Base-by-base conservation (phyloP, 2,113 vertebrate species). In the Cathartes aura region DNA sequence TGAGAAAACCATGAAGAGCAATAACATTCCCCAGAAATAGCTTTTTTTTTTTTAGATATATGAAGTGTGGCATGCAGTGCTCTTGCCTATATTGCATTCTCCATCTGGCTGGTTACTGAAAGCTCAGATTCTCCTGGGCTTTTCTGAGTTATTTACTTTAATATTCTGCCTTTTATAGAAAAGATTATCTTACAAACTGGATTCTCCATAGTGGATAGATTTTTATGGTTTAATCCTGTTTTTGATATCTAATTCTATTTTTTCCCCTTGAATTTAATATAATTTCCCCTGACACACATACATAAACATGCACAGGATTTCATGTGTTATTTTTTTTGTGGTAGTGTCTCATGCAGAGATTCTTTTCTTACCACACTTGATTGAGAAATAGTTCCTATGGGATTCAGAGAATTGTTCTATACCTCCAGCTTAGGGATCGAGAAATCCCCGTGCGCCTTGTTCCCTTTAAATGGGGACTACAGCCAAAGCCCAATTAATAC, bases 91-190 rank as follows among this genome's bases (percentile, higher is more conserved):
- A 93, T 96, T 97, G 94, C 83, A 50, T 96, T 96, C 96, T 95
- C 95, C 96, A 97, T 97, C 96, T 98, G 95, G 82, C 82, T 96
- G 94, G 93, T 95, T 97, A 94, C 91, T 91, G 97, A 95, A 97
- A 93, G 74, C 93, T 94, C 60, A 82, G 67, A 90, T 93, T 89
- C 97, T 97, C 93, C 42, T 94, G 95, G 96, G 94, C 38, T 97
- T 97, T 95, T 97, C 95, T 97, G 93, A 97, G 95, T 97, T 97
- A 97, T 96, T 98, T 98, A 97, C 96, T 97, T 96, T 96, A 97
- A 97, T 97, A 96, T 96, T 96, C 91, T 96, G 90, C 89, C 91
- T 97, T 97, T 97, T 97, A 94, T 95, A 97, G 91, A 90, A 92
- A 93, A 97, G 91, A 97, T 97, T 97, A 97, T 97, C 94, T 96